A percentile compares a stretch with the other conserved stretches of the same genome.
phyloP scores from a whole-genome alignment of 2,888 invertebrate genomes.

The Stenichneumon culpator region DNA sequence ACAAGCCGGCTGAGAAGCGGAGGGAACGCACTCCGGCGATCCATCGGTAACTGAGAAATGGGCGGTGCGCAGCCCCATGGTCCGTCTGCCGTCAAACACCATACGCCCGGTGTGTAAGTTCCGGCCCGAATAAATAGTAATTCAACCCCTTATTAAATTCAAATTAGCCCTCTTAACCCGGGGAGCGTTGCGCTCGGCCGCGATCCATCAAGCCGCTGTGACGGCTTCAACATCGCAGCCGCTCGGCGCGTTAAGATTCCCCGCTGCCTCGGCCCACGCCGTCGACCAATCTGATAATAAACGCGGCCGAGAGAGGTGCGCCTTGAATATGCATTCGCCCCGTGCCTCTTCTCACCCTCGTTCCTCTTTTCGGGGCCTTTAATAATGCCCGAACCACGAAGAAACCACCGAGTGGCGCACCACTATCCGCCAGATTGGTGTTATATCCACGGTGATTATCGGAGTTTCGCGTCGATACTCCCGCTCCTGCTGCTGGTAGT shows the following conservation, averaged over 20 bases:
- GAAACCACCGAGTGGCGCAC: conserved; percentile 43
- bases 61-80: conserved; percentile 17
- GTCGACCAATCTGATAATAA: conserved; percentile 80
- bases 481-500: conserved; percentile 40
- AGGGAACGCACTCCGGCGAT: conserved; percentile 4
- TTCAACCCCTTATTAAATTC: conserved; percentile 82
- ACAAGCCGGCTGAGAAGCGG: conserved; percentile 31
- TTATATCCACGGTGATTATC: conserved; percentile 65
- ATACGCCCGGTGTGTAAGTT: conserved; percentile 55
- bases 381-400: conserved; percentile 52
- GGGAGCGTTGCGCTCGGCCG: conserved; percentile 57
- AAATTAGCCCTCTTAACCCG: conserved; percentile 75
- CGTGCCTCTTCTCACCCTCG: conserved; percentile 28
- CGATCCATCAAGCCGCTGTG: conserved; percentile 82
- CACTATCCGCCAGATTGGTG: conserved; percentile 56
- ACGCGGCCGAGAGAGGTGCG: conserved; percentile 74
- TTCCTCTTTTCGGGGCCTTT: conserved; percentile 48
- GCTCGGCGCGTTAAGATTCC: conserved; percentile 79
- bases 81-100: conserved; percentile 46
- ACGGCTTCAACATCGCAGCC: conserved; percentile 80
- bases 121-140: conserved; percentile 72
- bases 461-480: conserved; percentile 62
- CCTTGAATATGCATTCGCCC: conserved; percentile 81
- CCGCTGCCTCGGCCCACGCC: conserved; percentile 73
- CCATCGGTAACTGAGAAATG: conserved; percentile 25